Evolutionary conservation across 2,113 vertebrate species (phyloP), one percentile per base, ranked within the genome.

Genomic region (Hippoglossus stenolepis): DNA sequence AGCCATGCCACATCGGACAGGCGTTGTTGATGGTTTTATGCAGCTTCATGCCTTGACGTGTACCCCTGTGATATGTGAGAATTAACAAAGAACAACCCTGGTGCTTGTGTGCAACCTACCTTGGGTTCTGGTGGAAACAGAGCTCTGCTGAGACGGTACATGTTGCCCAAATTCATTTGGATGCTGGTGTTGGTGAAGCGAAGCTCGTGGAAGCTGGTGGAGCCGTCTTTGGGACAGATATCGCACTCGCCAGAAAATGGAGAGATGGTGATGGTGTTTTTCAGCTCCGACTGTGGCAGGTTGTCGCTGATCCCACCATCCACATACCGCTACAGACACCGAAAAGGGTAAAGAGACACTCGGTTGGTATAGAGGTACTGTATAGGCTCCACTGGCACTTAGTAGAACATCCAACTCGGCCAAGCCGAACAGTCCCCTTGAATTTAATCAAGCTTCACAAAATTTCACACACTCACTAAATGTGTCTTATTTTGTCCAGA

Each of bases 211-310:
- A 97, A 96, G 90, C 92, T 97, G 56, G 86, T 95, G 76, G 96
- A 96, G 58, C 87, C 94, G 68, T 95, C 94, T 5, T 93, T 95
- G 4, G 98, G 98, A 35, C 98, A 97, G 92, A 99, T 97, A 89
- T 99, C 98, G 0, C 90, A 93, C 82, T 99, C 97, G 5, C 97
- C 98, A 0, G 95, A 95, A 0, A 97, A 99, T 1, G 98, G 98
- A 0, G 96, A 97, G 85, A 99, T 87, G 0, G 95, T 97, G 93
- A 99, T 97, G 85, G 97, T 98, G 65, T 95, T 96, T 78, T 94
- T 96, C 66, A 91, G 74, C 26, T 96, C 95, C 0, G 93, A 91
- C 75, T 91, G 91, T 4, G 98, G 97, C 1, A 96, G 4, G 57
- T 95, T 96, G 87, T 98, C 87, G 17, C 92, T 98, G 47, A 93